Evolutionary conservation across 2,888 invertebrate genomes (phyloP), one percentile per base, ranked within the genome.

Genomic region (Pardosa pseudoannulata): DNA sequence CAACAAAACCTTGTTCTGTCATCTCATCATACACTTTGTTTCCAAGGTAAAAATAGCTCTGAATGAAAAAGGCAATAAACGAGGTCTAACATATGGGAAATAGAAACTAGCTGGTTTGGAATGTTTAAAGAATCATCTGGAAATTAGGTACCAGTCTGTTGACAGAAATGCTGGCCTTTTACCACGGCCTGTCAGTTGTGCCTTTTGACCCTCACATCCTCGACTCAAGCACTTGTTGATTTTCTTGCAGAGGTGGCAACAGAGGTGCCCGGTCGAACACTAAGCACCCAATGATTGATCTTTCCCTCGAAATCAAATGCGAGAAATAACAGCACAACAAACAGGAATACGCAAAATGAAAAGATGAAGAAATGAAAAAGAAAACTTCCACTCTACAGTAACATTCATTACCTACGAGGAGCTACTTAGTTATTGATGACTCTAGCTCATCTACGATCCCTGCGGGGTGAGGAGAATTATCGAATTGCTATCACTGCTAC

Each of bases 281-380:
- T 82, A 82, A 82, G 76, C 76, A 82, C 70, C 64, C 62, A 71
- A 76, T 76, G 82, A 82, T 82, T 82, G 82, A 82, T 82, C 75
- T 80, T 50, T 73, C 36, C 19, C 23, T 71, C 46, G 32, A 32
- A 74, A 80, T 80, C 80, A 28, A 39, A 80, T 72, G 72, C 80
- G 31, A 72, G 80, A 72, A 73, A 68, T 67, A 68, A 67, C 56
- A 56, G 27, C 64, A 65, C 79, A 76, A 71, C 75, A 71, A 76
- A 82, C 65, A 41, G 16, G 28, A 64, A 64, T 29, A 67, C 32
- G 36, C 32, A 31, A 36, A n/a, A 36, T 32, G 65, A 32, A 23
- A 67, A 67, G 23, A 32, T 19, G 36, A 67, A 67, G 19, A 29
- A n/a, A 19, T 11, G 19, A 32, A 67, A 32, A 67, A 6, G n/a